These are phyloP conservation scores for Gallinago solitaria DNA, from an alignment of 2,797 vertebrate genomes.

Conservation along the genomic window DNA sequence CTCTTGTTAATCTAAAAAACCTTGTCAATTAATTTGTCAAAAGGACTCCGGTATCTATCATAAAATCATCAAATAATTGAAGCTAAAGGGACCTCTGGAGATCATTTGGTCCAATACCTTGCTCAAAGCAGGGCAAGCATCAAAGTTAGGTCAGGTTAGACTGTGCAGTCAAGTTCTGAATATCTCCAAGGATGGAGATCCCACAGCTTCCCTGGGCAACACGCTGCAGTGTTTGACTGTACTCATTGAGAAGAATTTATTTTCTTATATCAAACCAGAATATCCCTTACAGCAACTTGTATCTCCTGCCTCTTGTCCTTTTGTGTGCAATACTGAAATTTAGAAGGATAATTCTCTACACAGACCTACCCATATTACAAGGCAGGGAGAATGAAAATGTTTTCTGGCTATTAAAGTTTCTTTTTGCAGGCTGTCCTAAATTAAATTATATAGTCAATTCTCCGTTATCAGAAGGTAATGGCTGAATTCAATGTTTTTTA, in stretches of 20 bases:
- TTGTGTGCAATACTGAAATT: neutral
- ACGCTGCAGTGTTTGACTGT: neutral
- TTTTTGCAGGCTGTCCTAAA: neutral
- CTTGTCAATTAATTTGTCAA: neutral
- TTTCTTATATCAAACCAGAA: neutral
- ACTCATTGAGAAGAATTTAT: neutral
- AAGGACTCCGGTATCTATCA: neutral
- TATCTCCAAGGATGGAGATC: neutral
- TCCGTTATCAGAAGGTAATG: neutral
- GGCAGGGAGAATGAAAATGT: neutral
- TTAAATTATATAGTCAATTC: slow-evolving; percentile 2
- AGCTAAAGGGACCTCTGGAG: neutral
- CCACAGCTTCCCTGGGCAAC: neutral
- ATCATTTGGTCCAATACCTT: neutral
- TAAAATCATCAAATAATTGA: neutral
- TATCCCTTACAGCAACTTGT: neutral
- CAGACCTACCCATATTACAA: neutral
- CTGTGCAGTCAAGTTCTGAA: neutral
- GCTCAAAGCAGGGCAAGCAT: neutral
- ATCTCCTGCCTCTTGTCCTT: neutral
- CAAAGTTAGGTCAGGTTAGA: neutral
- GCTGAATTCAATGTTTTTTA: neutral
- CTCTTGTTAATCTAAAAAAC: neutral
- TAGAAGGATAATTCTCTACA: neutral
- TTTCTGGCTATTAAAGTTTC: neutral